A percentile compares a stretch with the other conserved stretches of the same genome.
These are phyloP conservation scores for Microplitis mediator DNA, from an alignment of 1,140 invertebrate species.

Conservation along the genomic window DNA sequence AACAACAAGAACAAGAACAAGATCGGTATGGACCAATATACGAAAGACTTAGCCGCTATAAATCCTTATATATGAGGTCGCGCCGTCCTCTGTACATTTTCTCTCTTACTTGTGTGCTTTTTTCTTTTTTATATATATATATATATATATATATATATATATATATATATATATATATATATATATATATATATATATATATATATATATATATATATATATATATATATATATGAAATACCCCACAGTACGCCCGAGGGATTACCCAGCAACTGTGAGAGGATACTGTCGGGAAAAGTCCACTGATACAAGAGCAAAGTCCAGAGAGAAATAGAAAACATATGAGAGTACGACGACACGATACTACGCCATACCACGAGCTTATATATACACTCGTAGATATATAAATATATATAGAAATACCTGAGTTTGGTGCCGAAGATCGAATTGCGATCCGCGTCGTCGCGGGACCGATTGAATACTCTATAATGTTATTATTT, in stretches of 20 bases:
- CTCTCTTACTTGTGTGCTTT: slow-evolving; percentile 30
- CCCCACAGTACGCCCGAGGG: slow-evolving; percentile 51
- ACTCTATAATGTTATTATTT: no score
- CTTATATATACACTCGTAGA: slow-evolving; percentile 5
- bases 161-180: no score
- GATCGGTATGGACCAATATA: slow-evolving; percentile 58
- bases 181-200: no score
- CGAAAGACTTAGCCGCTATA: slow-evolving; percentile 59
- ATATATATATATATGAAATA: slow-evolving; percentile 54
- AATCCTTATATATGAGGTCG: slow-evolving; percentile 62
- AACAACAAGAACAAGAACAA: slow-evolving; percentile 32
- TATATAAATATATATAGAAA: slow-evolving; percentile 33
- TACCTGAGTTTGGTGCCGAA: neutral
- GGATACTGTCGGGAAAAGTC: slow-evolving; percentile 7
- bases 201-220: no score
- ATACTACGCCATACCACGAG: neutral
- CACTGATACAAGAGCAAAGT: neutral
- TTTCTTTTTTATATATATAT: no score
- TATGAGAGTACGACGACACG: slow-evolving; percentile 32
- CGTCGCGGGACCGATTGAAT: neutral
- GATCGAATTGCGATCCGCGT: neutral
- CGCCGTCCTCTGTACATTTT: slow-evolving; percentile 40
- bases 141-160: no score
- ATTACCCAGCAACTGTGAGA: slow-evolving; percentile 48
- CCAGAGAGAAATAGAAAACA: slow-evolving; percentile 45